Conservation (phyloP, 2,888 invertebrate species). For the Mimumesa dahlbomi region DNA sequence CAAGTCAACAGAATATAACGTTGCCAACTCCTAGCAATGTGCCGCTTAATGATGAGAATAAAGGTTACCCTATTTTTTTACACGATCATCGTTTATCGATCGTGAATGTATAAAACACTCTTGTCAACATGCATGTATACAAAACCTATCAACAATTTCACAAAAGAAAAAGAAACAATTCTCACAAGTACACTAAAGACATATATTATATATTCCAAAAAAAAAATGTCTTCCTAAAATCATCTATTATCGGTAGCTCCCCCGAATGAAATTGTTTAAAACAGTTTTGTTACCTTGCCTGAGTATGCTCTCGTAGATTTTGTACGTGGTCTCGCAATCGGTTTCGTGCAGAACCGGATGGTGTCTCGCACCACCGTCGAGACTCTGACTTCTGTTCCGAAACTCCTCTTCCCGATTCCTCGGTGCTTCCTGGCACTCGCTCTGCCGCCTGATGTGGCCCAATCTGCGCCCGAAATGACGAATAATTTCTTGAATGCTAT, state of each 20-base stretch:
- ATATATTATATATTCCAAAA: too few species aligned
- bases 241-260: too few species aligned
- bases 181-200: too few species aligned
- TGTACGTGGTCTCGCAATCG: constrained; percentile 91
- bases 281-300: constrained; percentile 84
- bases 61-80: too few species aligned
- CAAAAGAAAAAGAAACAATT: too few species aligned
- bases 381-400: constrained; percentile 88
- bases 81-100: too few species aligned
- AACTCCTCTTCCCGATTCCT: constrained; percentile 84
- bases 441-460: constrained; percentile 86
- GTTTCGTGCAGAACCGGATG: constrained; percentile 77
- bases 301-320: constrained; percentile 90
- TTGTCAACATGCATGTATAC: too few species aligned
- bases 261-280: neutral
- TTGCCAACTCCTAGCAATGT: neutral
- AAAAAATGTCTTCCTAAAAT: too few species aligned
- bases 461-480: constrained; percentile 89
- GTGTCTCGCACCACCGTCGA: constrained; percentile 84
- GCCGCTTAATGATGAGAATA: too few species aligned
- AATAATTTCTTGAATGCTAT: constrained; percentile 89
- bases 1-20: constrained; percentile 1
- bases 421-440: constrained; percentile 83
- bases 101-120: too few species aligned
- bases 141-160: too few species aligned